phyloP scores from a whole-genome alignment of 2,797 vertebrate genomes.

The Mus spretus region DNA sequence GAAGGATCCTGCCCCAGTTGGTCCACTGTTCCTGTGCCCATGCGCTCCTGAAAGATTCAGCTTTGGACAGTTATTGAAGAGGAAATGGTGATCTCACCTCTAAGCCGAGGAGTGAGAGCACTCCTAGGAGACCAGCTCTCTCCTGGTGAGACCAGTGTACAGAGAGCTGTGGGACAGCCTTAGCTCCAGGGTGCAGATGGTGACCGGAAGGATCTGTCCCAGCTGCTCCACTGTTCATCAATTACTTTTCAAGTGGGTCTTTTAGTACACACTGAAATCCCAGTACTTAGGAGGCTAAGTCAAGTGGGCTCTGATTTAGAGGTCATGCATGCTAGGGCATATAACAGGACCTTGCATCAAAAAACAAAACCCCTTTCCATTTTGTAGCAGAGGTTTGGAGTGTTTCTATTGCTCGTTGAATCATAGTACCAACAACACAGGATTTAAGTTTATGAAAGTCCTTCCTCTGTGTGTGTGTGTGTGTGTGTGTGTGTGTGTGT shows the following conservation, averaged over 20 bases:
- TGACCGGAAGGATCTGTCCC: too few species aligned
- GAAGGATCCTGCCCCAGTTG: too few species aligned
- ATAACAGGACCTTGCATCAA: background rate
- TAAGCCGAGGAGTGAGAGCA: too few species aligned
- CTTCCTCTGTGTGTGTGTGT: background rate
- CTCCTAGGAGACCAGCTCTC: too few species aligned
- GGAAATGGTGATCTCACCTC: too few species aligned
- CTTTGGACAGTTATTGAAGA: too few species aligned
- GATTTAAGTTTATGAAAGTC: background rate
- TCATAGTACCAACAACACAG: background rate
- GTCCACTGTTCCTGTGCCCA: too few species aligned
- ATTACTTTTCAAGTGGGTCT: background rate
- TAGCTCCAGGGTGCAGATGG: too few species aligned
- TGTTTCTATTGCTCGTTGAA: conserved; percentile 22
- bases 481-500: background rate
- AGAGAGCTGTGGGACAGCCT: too few species aligned
- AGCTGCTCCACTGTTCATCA: too few species aligned
- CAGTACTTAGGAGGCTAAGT: background rate
- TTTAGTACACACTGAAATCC: background rate
- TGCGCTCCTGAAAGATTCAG: too few species aligned
- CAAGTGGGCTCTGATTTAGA: background rate
- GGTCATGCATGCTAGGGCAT: background rate
- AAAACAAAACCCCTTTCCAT: background rate
- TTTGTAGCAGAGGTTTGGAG: background rate
- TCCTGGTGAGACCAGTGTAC: too few species aligned